phyloP scores from a whole-genome alignment of 2,888 invertebrate species.

The Stomorhina lunata region DNA sequence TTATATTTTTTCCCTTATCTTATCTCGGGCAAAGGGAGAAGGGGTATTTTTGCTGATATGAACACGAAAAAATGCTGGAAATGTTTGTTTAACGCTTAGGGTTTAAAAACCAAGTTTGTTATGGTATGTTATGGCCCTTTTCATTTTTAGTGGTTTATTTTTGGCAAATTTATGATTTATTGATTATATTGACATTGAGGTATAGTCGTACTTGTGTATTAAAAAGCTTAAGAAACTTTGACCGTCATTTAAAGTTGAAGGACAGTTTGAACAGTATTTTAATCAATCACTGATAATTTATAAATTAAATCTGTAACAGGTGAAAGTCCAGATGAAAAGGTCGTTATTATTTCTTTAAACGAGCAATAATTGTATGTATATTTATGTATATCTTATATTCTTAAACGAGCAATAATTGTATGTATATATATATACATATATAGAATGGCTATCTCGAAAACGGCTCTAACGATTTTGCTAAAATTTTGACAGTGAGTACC shows the following conservation, averaged over 20 bases:
- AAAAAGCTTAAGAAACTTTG: not conserved
- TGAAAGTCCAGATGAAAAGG: too few relatives aligned
- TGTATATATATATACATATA: too few relatives aligned
- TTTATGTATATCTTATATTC: too few relatives aligned
- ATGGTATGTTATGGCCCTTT: not conserved
- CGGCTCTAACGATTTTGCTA: too few relatives aligned
- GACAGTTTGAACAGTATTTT: not conserved
- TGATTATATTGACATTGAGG: constrained; percentile 25
- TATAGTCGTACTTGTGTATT: not conserved
- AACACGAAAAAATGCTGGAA: not conserved
- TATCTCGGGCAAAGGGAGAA: not conserved
- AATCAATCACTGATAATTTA: not conserved
- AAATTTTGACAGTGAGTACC: too few relatives aligned
- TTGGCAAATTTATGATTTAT: not conserved
- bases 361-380: too few relatives aligned
- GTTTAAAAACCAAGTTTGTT: not conserved
- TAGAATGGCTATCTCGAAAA: too few relatives aligned
- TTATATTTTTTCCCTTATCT: not conserved
- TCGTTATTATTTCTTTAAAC: too few relatives aligned
- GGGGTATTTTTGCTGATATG: not conserved
- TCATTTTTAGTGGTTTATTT: not conserved
- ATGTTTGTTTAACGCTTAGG: not conserved
- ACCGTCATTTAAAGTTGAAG: not conserved
- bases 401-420: too few relatives aligned
- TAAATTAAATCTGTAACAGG: not conserved